Percentiles rank a stretch among this genome's conserved stretches.
Evolutionary conservation across 2,888 invertebrate species (phyloP).

Genomic region (Eulithis prunata): DNA sequence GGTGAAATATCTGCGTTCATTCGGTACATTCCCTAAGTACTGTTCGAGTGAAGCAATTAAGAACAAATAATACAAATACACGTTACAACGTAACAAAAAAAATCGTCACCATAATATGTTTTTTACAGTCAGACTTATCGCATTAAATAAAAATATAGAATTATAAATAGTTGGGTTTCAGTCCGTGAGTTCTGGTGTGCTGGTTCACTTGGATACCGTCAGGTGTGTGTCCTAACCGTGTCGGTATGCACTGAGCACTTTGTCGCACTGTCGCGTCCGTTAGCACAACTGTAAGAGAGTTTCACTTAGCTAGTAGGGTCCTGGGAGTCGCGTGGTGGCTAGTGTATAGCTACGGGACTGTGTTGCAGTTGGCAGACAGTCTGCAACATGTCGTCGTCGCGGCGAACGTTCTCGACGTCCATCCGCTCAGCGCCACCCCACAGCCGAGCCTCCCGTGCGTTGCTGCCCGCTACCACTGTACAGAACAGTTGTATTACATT

Average conservation of each 20-base stretch:
- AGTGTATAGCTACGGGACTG: slow-evolving; percentile 96
- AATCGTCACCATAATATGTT: slow-evolving; percentile 69
- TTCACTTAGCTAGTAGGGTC: slow-evolving; percentile 28
- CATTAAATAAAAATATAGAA: slow-evolving; percentile 82
- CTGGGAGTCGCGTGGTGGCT: slow-evolving; percentile 41
- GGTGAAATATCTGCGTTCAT: slow-evolving; percentile 54
- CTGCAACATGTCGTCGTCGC: slow-evolving; percentile 88
- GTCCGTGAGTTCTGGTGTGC: slow-evolving; percentile 56
- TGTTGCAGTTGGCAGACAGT: slow-evolving; percentile 93
- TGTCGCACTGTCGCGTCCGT: not conserved
- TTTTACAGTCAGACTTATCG: slow-evolving; percentile 82
- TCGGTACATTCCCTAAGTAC: slow-evolving; percentile 72
- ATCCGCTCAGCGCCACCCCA: slow-evolving; percentile 90
- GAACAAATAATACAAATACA: slow-evolving; percentile 76
- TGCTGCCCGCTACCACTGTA: slow-evolving; percentile 58
- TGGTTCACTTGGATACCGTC: slow-evolving; percentile 4
- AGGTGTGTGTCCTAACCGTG: not conserved
- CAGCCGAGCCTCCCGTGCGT: slow-evolving; percentile 43
- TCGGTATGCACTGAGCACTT: slow-evolving; percentile 12
- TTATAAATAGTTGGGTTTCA: slow-evolving; percentile 77
- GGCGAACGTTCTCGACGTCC: slow-evolving; percentile 76
- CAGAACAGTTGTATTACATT: slow-evolving; percentile 19
- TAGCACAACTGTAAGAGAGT: slow-evolving; percentile 7
- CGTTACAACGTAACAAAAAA: slow-evolving; percentile 71
- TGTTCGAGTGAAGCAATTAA: slow-evolving; percentile 76